Percentiles rank a stretch among this genome's conserved stretches.
Conservation (phyloP, 1,140 invertebrate genomes). For the Ostrea edulis region DNA sequence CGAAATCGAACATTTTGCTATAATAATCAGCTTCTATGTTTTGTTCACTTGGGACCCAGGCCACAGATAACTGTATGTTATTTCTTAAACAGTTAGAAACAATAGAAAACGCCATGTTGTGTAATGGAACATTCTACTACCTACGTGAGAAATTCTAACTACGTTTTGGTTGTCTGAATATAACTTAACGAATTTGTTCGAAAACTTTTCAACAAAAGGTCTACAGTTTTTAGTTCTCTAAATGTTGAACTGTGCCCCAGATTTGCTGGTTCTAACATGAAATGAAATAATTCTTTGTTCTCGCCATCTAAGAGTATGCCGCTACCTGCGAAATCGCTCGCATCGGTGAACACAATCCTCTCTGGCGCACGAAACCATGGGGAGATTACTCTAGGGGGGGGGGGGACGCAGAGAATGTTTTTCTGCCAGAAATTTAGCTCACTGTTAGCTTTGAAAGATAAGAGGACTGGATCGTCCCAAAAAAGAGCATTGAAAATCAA, state of each 20-base stretch:
- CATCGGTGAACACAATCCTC: constrained; percentile 35
- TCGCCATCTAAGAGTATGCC: background rate
- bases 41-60: constrained; percentile 30
- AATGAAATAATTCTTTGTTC: constrained; percentile 1
- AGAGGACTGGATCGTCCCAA: background rate
- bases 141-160: constrained; percentile 7
- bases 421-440: constrained; percentile 37
- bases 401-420: background rate
- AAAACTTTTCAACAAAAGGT: background rate
- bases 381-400: constrained; percentile 27
- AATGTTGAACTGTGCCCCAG: constrained; percentile 12
- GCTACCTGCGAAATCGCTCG: constrained; percentile 33
- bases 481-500: background rate
- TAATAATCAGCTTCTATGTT: constrained; percentile 43
- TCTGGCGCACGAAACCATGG: constrained; percentile 29
- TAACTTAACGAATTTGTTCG: constrained; percentile 33
- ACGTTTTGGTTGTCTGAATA: constrained; percentile 43
- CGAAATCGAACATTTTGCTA: constrained; percentile 38
- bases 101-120: constrained; percentile 33
- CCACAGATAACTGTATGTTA: constrained; percentile 28
- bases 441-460: background rate
- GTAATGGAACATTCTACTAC: constrained; percentile 21
- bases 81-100: background rate
- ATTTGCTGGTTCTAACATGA: background rate
- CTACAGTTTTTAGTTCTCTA: constrained; percentile 40